These are phyloP conservation scores for Andrena dorsata DNA, from an alignment of 2,888 invertebrate genomes.

Conservation along the genomic window DNA sequence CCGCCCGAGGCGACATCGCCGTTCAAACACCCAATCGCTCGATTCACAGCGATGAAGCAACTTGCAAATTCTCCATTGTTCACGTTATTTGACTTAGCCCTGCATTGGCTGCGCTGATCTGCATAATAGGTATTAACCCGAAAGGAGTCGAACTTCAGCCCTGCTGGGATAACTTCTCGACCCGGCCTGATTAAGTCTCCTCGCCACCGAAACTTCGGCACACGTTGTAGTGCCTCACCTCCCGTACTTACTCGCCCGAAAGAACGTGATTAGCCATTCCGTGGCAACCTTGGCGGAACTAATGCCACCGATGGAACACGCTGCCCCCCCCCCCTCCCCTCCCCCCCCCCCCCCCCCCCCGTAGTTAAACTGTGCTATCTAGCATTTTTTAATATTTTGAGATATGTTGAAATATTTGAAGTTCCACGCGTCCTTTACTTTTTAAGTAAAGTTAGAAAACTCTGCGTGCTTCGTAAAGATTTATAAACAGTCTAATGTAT, in stretches of 20 bases:
- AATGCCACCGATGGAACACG: neutral
- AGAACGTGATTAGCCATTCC: conserved; percentile 35
- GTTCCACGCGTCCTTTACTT: no score
- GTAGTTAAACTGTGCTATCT: no score
- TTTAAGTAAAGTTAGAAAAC: no score
- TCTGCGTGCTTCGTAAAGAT: no score
- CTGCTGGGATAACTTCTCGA: conserved; percentile 51
- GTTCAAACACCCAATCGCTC: conserved; percentile 83
- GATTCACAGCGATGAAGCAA: conserved; percentile 75
- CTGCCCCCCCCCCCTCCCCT: no score
- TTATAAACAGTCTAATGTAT: no score
- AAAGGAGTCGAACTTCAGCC: conserved; percentile 60
- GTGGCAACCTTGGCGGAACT: conserved; percentile 7
- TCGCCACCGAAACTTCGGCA: conserved; percentile 23
- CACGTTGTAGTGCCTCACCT: neutral
- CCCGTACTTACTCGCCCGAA: conserved; percentile 7
- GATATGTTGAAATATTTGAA: no score
- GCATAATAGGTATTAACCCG: conserved; percentile 71
- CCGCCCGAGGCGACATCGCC: conserved; percentile 79
- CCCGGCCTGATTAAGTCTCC: conserved; percentile 51
- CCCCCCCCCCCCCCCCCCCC: no score
- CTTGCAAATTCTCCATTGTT: conserved; percentile 80
- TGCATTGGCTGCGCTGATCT: conserved; percentile 74
- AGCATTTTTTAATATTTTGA: no score
- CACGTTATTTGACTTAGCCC: conserved; percentile 78